phyloP scores from a whole-genome alignment of 2,797 vertebrate genomes.

The Sebastes baramenuke region DNA sequence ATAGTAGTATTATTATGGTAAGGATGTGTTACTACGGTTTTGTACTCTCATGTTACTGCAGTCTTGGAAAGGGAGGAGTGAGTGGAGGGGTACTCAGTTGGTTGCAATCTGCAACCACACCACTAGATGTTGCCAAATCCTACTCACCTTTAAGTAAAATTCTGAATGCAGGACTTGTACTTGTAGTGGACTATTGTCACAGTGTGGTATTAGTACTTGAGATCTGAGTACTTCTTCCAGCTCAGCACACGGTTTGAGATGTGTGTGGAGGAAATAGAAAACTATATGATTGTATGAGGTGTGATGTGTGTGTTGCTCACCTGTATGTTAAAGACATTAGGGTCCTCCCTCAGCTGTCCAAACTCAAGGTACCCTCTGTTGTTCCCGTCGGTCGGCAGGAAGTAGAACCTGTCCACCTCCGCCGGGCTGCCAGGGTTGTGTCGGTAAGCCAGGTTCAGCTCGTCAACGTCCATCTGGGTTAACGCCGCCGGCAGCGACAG shows the following conservation, averaged over 20 bases:
- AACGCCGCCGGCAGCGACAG: slow-evolving; percentile 51
- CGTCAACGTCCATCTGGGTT: slow-evolving; percentile 79
- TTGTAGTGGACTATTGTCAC: background rate
- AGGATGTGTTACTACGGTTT: too few relatives aligned
- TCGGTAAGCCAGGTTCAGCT: slow-evolving; percentile 70
- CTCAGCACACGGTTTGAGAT: background rate
- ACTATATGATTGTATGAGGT: background rate
- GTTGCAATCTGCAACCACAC: too few relatives aligned
- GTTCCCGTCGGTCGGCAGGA: slow-evolving; percentile 75
- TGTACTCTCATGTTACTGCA: too few relatives aligned
- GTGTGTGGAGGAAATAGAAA: background rate
- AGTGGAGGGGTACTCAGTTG: too few relatives aligned
- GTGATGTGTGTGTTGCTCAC: slow-evolving; percentile 27
- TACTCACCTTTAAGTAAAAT: too few relatives aligned
- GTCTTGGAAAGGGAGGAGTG: too few relatives aligned
- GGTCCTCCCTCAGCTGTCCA: slow-evolving; percentile 76
- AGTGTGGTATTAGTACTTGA: background rate
- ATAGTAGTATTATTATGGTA: too few relatives aligned
- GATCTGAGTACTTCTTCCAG: background rate
- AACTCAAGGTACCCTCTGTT: slow-evolving; percentile 79
- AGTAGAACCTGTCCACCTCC: slow-evolving; percentile 75
- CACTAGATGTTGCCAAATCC: too few relatives aligned
- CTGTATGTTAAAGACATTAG: slow-evolving; percentile 75
- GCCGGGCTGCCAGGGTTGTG: slow-evolving; percentile 60
- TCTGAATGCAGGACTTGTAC: background rate